These are phyloP conservation scores for Dascyllus trimaculatus DNA, from an alignment of 2,113 vertebrate genomes.

Conservation along the genomic window DNA sequence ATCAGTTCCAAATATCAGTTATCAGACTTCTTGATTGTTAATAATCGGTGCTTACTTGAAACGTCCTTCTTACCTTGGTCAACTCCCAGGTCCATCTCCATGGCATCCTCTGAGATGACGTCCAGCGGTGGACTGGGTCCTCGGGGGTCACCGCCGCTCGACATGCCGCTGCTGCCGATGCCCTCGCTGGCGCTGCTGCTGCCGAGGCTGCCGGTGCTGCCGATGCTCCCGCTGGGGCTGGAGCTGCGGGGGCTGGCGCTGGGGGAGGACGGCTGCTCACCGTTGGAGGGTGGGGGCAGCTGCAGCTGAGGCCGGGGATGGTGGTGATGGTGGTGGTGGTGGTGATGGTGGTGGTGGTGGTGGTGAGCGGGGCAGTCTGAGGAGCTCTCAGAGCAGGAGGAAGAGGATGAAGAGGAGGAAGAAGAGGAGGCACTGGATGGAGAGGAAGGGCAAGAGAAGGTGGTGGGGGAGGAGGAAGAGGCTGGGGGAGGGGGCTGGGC, in stretches of 20 bases:
- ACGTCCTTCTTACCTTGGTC: constrained; percentile 56
- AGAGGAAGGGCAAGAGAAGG: constrained; percentile 81
- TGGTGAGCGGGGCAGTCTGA: constrained; percentile 67
- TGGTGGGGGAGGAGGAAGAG: constrained; percentile 69
- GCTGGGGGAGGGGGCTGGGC: constrained; percentile 47
- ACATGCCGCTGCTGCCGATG: constrained; percentile 57
- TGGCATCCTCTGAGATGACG: constrained; percentile 90
- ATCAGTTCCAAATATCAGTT: no score
- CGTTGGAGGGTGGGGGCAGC: constrained; percentile 45
- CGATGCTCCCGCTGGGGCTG: constrained; percentile 71
- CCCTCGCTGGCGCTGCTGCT: constrained; percentile 67
- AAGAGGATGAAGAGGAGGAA: constrained; percentile 55
- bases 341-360: constrained; percentile 49
- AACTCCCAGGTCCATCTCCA: constrained; percentile 69
- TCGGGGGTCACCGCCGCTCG: constrained; percentile 47
- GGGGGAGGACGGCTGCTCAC: constrained; percentile 68
- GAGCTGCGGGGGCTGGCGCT: constrained; percentile 74
- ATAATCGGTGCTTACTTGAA: no score
- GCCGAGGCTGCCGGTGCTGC: constrained; percentile 69
- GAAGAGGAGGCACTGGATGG: constrained; percentile 73
- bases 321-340: constrained; percentile 43
- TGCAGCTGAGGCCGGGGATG: constrained; percentile 53
- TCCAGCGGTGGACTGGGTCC: constrained; percentile 83
- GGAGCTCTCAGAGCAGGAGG: constrained; percentile 72
- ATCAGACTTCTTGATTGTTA: no score